A percentile compares a stretch with the other conserved stretches of the same genome.
These are phyloP conservation scores for Monoplex corrugatus DNA, from an alignment of 2,888 invertebrate species.

Conservation along the genomic window DNA sequence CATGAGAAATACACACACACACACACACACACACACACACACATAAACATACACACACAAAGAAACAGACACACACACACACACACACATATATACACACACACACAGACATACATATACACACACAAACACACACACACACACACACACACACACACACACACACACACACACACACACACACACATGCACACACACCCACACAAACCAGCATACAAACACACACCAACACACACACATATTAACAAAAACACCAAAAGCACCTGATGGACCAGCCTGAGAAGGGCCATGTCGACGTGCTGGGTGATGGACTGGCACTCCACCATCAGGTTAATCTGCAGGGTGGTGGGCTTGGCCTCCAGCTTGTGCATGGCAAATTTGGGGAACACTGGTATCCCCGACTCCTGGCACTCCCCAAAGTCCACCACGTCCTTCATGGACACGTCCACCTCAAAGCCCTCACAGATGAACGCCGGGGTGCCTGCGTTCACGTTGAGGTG, in stretches of 20 bases:
- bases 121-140: no score
- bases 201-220: no score
- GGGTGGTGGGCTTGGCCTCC: slow-evolving; percentile 87
- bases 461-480: slow-evolving; percentile 93
- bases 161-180: no score
- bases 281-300: slow-evolving; percentile 97
- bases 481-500: slow-evolving; percentile 50
- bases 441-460: slow-evolving; percentile 93
- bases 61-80: no score
- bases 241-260: background rate
- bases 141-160: no score
- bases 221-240: background rate
- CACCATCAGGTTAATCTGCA: slow-evolving; percentile 89
- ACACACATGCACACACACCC: no score
- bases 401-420: slow-evolving; percentile 83
- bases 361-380: slow-evolving; percentile 80
- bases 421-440: slow-evolving; percentile 95
- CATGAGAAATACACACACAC: no score
- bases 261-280: slow-evolving; percentile 95
- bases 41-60: no score
- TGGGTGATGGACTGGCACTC: slow-evolving; percentile 94
- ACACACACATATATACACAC: no score
- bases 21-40: no score
- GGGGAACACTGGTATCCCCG: slow-evolving; percentile 55
- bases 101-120: no score